Conservation (phyloP, 2,113 vertebrate species). For the Cheirogaleus medius region DNA sequence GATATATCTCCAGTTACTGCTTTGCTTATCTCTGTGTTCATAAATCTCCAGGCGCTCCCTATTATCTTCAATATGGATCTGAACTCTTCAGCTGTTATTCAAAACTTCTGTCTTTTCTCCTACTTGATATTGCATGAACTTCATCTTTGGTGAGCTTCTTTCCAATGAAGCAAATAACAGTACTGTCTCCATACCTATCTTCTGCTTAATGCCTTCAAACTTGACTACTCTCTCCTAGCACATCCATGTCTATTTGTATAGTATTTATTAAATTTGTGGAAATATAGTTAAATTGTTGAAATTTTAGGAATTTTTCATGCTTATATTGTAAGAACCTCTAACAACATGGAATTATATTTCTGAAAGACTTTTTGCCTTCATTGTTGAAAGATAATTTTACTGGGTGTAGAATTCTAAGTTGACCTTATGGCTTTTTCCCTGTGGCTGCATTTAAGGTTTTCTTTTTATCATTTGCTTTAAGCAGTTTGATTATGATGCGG, state of each 20-base stretch:
- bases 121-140: background rate
- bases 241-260: background rate
- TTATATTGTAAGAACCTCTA: conserved; percentile 2
- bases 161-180: background rate
- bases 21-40: conserved; percentile 28
- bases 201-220: background rate
- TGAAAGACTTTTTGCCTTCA: background rate
- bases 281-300: conserved; percentile 23
- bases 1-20: background rate
- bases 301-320: background rate
- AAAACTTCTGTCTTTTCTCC: background rate
- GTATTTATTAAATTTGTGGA: background rate
- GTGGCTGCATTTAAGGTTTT: conserved; percentile 5
- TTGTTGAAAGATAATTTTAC: conserved; percentile 21
- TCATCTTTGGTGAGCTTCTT: background rate
- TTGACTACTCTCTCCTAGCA: background rate
- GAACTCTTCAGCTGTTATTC: background rate
- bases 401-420: background rate
- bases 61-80: background rate
- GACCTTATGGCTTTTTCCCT: background rate
- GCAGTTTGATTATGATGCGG: background rate
- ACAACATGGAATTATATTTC: background rate
- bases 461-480: conserved; percentile 27
- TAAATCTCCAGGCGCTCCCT: background rate
- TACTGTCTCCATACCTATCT: background rate